Evolutionary conservation across 2,888 invertebrate species (phyloP).

Genomic region (Acleris emargana): DNA sequence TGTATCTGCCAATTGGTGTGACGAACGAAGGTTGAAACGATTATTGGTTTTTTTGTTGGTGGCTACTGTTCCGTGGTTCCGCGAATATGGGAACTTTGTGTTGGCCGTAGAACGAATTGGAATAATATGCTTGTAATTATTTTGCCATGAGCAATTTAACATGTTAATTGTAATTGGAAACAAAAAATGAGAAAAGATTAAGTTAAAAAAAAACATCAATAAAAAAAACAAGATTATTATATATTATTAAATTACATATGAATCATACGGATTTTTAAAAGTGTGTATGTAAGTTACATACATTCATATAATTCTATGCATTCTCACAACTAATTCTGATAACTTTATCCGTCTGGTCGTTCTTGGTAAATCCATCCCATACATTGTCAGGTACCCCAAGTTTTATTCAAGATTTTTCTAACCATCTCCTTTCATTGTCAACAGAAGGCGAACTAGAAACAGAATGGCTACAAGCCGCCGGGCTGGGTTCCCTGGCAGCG

Average conservation of each 20-base stretch:
- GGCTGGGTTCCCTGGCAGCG: conserved; percentile 87
- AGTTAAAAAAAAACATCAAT: too few species aligned
- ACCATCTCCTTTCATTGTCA: conserved; percentile 42
- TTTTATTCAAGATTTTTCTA: not conserved
- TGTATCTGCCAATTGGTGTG: conserved; percentile 39
- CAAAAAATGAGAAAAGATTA: too few species aligned
- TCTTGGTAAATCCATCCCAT: not conserved
- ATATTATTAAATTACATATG: too few species aligned
- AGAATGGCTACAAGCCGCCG: conserved; percentile 90
- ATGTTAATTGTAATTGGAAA: not conserved
- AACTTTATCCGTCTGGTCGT: too few species aligned
- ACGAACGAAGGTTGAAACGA: conserved; percentile 40
- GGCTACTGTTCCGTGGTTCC: conserved; percentile 30
- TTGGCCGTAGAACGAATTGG: not conserved
- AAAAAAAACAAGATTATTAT: too few species aligned
- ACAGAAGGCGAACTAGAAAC: conserved; percentile 90
- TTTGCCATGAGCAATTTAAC: too few species aligned
- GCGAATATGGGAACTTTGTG: conserved; percentile 19
- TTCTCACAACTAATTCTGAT: too few species aligned
- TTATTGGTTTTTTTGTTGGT: conserved; percentile 36
- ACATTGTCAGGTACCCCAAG: conserved; percentile 1
- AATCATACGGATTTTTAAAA: too few species aligned
- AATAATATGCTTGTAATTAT: conserved; percentile 9
- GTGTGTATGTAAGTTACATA: too few species aligned
- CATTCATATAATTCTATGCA: too few species aligned